These are phyloP conservation scores for Aplodontia rufa DNA, from an alignment of 2,113 vertebrate genomes.

Conservation along the genomic window DNA sequence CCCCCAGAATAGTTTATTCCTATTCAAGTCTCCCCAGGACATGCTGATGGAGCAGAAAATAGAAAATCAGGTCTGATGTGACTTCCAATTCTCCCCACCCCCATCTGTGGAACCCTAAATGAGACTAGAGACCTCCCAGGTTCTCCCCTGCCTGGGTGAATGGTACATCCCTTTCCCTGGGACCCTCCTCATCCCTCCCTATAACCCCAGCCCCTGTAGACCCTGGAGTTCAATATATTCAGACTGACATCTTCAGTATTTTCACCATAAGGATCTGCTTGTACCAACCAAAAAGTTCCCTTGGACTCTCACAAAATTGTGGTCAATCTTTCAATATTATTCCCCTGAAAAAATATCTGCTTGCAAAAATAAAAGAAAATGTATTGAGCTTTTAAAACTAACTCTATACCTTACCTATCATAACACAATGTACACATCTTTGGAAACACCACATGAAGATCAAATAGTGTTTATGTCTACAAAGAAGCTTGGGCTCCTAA, in stretches of 20 bases:
- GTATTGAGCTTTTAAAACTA: neutral
- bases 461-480: neutral
- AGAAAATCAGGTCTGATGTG: neutral
- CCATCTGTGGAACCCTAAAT: neutral
- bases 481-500: neutral
- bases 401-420: neutral
- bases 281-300: neutral
- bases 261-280: neutral
- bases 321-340: neutral
- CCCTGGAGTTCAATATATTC: neutral
- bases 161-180: too few relatives aligned
- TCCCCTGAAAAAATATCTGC: neutral
- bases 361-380: neutral
- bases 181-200: rapidly evolving
- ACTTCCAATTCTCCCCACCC: neutral
- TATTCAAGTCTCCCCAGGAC: neutral
- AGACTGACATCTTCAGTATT: neutral
- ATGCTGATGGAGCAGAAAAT: neutral
- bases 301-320: neutral
- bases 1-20: neutral
- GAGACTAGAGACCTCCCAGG: neutral
- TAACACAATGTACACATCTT: neutral
- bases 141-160: neutral
- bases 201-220: rapidly evolving
- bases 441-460: too few relatives aligned